A percentile compares a stretch with the other conserved stretches of the same genome.
Evolutionary conservation across 2,113 vertebrate species (phyloP).

Genomic region (Oncorhynchus tshawytscha): DNA sequence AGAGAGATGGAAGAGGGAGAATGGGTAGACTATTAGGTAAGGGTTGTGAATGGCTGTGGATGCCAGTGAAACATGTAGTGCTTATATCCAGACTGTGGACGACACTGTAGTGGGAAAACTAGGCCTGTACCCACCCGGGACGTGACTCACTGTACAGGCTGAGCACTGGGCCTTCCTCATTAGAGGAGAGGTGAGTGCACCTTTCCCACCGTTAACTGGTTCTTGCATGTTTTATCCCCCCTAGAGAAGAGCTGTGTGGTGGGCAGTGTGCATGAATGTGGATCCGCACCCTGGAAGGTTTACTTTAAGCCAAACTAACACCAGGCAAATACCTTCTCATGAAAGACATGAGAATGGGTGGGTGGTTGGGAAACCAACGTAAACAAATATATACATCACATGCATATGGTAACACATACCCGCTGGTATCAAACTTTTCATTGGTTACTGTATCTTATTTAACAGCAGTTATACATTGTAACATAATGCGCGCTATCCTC

Average conservation of each 20-base stretch:
- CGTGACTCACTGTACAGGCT: conserved; percentile 55
- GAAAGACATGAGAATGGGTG: background rate
- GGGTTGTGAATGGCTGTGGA: background rate
- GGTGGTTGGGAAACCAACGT: background rate
- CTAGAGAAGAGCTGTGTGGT: conserved; percentile 44
- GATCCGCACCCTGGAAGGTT: conserved; percentile 12
- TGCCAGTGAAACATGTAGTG: conserved; percentile 11
- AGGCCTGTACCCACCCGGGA: conserved; percentile 38
- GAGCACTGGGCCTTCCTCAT: conserved; percentile 51
- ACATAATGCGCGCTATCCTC: too few relatives aligned
- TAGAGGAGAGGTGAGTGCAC: conserved; percentile 55
- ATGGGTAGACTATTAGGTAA: background rate
- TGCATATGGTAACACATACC: too few relatives aligned
- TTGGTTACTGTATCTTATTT: too few relatives aligned
- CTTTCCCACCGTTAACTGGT: conserved; percentile 63
- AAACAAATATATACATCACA: background rate
- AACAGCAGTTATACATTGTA: too few relatives aligned
- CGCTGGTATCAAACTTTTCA: too few relatives aligned
- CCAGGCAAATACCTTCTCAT: background rate
- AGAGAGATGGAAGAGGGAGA: background rate
- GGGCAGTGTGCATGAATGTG: conserved; percentile 45
- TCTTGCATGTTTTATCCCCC: conserved; percentile 53
- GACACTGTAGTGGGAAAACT: conserved; percentile 40
- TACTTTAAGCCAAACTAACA: background rate
- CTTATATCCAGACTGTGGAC: background rate